A percentile compares a stretch with the other conserved stretches of the same genome.
These are phyloP conservation scores for Bombus turneri DNA, from an alignment of 1,140 invertebrate genomes.

Conservation along the genomic window DNA sequence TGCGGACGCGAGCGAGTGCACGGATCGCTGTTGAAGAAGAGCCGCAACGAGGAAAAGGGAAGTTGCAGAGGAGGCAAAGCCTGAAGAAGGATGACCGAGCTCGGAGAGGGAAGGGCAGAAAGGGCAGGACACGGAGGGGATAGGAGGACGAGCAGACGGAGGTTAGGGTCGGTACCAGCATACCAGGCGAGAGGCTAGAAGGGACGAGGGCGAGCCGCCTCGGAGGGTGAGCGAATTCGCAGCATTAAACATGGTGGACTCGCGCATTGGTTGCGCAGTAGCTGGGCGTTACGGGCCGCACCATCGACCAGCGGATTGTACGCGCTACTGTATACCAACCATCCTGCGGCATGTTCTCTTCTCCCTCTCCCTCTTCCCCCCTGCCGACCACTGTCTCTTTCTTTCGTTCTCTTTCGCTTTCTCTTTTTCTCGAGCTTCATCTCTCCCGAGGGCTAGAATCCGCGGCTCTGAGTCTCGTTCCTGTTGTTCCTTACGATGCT, in stretches of 20 bases:
- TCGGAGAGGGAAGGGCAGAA: conserved; percentile 1
- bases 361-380: neutral
- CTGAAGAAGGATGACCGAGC: conserved; percentile 9
- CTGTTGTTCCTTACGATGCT: conserved; percentile 32
- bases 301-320: conserved; percentile 70
- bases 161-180: conserved; percentile 61
- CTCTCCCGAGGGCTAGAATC: neutral
- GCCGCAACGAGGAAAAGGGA: conserved; percentile 4
- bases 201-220: conserved; percentile 45
- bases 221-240: conserved; percentile 70
- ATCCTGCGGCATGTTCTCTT: conserved; percentile 60
- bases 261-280: conserved; percentile 73
- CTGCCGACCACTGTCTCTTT: neutral
- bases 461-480: neutral
- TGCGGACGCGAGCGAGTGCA: conserved; percentile 8
- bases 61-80: conserved; percentile 3
- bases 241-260: conserved; percentile 73
- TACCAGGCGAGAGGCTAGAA: conserved; percentile 37
- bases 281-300: conserved; percentile 70
- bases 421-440: neutral
- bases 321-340: conserved; percentile 68
- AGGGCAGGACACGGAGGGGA: conserved; percentile 24
- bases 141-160: conserved; percentile 59
- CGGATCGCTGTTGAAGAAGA: conserved; percentile 17
- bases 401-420: neutral